These are phyloP conservation scores for Himalopsyche kuldschensis DNA, from an alignment of 2,888 invertebrate species.

Conservation along the genomic window DNA sequence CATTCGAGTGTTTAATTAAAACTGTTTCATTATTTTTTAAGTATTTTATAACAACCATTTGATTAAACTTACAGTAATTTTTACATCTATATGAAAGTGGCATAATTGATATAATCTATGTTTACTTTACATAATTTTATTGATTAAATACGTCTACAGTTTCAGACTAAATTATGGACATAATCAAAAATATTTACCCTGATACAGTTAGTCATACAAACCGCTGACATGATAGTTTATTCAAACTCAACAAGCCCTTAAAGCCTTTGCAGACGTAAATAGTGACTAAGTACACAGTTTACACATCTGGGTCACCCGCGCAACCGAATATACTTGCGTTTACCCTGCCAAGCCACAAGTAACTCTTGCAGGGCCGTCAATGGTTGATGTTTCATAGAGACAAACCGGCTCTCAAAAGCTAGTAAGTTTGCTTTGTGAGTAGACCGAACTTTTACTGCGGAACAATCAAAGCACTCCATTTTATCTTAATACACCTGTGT, in stretches of 20 bases:
- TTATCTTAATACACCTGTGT: conserved; percentile 24
- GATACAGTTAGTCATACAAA: background rate
- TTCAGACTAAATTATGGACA: too few species aligned
- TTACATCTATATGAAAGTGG: too few species aligned
- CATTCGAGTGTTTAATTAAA: too few species aligned
- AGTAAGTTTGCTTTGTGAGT: background rate
- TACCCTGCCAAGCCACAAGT: background rate
- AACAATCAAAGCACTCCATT: conserved; percentile 27
- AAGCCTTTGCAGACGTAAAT: background rate
- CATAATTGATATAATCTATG: too few species aligned
- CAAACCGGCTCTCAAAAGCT: background rate
- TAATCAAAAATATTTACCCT: background rate
- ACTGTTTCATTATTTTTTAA: too few species aligned
- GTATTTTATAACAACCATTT: too few species aligned
- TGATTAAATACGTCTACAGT: too few species aligned
- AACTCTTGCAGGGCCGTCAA: background rate
- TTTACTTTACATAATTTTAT: too few species aligned
- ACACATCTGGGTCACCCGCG: background rate
- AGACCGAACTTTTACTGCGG: background rate
- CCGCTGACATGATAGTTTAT: background rate
- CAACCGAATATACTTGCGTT: background rate
- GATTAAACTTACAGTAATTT: too few species aligned
- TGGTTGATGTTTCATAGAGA: background rate
- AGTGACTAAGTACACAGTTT: background rate
- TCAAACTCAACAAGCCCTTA: background rate